A percentile compares a stretch with the other conserved stretches of the same genome.
These are phyloP conservation scores for Drosophila parthenogenetica DNA, from an alignment of 2,888 invertebrate species.

Conservation along the genomic window DNA sequence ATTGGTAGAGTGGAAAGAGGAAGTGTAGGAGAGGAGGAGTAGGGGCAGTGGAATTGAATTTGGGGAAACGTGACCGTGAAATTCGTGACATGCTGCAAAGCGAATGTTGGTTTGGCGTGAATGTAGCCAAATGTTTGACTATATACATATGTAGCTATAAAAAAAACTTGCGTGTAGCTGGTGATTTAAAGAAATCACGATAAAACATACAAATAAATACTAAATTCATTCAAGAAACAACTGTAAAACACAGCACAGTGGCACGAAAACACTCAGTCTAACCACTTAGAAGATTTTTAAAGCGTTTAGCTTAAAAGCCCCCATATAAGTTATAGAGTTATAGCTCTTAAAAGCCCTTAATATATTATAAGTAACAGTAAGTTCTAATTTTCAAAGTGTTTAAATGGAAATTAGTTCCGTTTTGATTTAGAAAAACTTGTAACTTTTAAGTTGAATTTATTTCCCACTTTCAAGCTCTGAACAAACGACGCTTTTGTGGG, in stretches of 20 bases:
- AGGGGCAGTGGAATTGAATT: background rate
- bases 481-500: constrained; percentile 2
- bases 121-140: constrained; percentile 41
- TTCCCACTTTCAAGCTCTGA: background rate
- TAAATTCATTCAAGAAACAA: constrained; percentile 9
- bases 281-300: too few relatives aligned
- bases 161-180: constrained; percentile 44
- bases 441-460: constrained; percentile 1
- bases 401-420: constrained; percentile 20
- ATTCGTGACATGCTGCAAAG: constrained; percentile 62
- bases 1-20: background rate
- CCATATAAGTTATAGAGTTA: too few relatives aligned
- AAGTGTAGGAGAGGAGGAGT: background rate
- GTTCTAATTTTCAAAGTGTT: background rate
- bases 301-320: too few relatives aligned
- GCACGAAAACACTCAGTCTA: background rate
- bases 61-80: constrained; percentile 66
- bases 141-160: constrained; percentile 1
- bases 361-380: background rate
- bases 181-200: constrained; percentile 50
- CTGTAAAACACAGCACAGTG: constrained; percentile 35
- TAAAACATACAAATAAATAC: constrained; percentile 4
- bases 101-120: constrained; percentile 43
- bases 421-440: constrained; percentile 2
- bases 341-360: background rate